Percentiles rank a stretch among this genome's conserved stretches.
Conservation (phyloP, 2,888 invertebrate species). For the Dryobota labecula region DNA sequence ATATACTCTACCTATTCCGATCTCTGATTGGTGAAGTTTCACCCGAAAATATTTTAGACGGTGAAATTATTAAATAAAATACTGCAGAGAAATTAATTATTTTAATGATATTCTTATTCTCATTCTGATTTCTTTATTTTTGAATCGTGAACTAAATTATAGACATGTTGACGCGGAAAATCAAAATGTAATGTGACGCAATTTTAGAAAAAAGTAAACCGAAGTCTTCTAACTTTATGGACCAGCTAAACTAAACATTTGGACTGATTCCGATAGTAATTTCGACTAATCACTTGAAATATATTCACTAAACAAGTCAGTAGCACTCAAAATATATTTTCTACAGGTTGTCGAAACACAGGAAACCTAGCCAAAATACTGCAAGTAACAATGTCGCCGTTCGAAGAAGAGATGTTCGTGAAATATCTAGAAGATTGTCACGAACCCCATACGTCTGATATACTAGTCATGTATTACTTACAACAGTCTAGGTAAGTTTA, state of each 20-base stretch:
- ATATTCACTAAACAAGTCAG: too few relatives aligned
- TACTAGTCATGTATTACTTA: conserved; percentile 93
- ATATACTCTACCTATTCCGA: too few relatives aligned
- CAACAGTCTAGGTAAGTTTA: conserved; percentile 87
- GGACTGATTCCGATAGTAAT: too few relatives aligned
- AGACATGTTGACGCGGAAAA: not conserved
- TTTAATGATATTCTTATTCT: not conserved
- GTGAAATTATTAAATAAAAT: not conserved
- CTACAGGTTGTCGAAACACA: conserved; percentile 89
- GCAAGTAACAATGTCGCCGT: conserved; percentile 90
- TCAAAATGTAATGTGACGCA: not conserved
- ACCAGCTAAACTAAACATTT: not conserved
- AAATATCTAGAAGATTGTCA: conserved; percentile 91
- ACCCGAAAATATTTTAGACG: too few relatives aligned
- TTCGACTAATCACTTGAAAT: too few relatives aligned
- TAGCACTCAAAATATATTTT: too few relatives aligned
- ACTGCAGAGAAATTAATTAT: not conserved
- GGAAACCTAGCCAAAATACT: conserved; percentile 91
- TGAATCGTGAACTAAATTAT: not conserved
- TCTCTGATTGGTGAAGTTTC: not conserved
- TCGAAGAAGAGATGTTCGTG: conserved; percentile 93
- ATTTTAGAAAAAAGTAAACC: too few relatives aligned
- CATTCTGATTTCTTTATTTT: not conserved
- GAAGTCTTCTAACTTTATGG: not conserved
- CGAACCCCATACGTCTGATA: conserved; percentile 91